Base-by-base conservation (phyloP, 2,797 vertebrate genomes). In the Acropternis orthonyx region DNA sequence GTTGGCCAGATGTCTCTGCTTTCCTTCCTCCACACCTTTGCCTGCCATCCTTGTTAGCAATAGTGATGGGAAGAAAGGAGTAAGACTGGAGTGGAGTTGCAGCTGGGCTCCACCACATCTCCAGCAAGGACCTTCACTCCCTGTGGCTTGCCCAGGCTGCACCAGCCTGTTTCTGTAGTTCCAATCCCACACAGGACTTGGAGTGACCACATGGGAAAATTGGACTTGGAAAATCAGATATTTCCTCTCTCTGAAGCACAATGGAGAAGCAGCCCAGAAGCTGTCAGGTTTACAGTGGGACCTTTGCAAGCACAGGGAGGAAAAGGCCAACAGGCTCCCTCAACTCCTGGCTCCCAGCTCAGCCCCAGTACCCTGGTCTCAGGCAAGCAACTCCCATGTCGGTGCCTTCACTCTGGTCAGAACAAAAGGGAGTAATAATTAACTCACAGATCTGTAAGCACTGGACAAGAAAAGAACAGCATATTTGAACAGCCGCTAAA, bases 151-250 rank as follows among this genome's bases (percentile, higher is more conserved):
- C 27, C 23, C 19, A 67, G 56, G 11, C 19, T 61, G 58, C 23
- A 14, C 36, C n/a, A 72, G 30, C 36, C 37, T 48, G 18, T 17
- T 12, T 10, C 12, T 0, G 0, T 39, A 12, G 39, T 62, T 79
- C 20, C 28, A 62, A 16, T 71, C n/a, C 28, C 46, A n/a, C 1
- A 1, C 0, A 46, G 34, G 52, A 48, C 6, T 71, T 44, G 0
- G 2, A 4, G n/a, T 81, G 18, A 52, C 20, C 39, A 51, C 0
- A 0, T 34, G 6, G 48, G 41, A 84, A 56, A 86, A 51, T 2
- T 0, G 0, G 43, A 59, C 4, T 6, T 52, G 11, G 9, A 41
- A 49, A 65, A 10, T 37, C 14, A 37, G 56, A 37, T n/a, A 58
- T n/a, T 78, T 81, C 23, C 44, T 23, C 7, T 36, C 65, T 84